These are phyloP conservation scores for Homarus americanus DNA, from an alignment of 1,140 invertebrate species.

Conservation along the genomic window DNA sequence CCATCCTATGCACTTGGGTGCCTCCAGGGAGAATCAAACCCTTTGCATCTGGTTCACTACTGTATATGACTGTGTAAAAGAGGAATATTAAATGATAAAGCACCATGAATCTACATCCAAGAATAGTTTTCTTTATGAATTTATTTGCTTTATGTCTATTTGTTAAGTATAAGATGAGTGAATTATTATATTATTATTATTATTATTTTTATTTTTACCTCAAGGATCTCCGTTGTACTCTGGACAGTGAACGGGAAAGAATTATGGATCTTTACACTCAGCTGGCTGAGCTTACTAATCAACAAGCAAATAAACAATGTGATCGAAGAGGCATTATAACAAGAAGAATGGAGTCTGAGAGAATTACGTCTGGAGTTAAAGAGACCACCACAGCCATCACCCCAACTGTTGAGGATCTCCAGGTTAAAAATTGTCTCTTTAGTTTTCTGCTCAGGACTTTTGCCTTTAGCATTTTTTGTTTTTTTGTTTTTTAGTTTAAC, in stretches of 20 bases:
- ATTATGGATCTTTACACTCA: slow-evolving; percentile 14
- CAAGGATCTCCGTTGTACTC: slow-evolving; percentile 32
- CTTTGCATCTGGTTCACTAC: no score
- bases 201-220: background rate
- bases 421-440: slow-evolving; percentile 31
- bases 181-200: no score
- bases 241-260: slow-evolving; percentile 48
- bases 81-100: no score
- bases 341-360: background rate
- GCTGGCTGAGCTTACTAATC: slow-evolving; percentile 11
- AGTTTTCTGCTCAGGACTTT: no score
- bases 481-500: no score
- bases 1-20: no score
- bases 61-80: no score
- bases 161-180: no score
- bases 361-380: background rate
- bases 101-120: no score
- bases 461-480: no score
- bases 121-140: no score
- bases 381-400: background rate
- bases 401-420: background rate
- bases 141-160: background rate
- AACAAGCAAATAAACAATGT: background rate
- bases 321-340: background rate
- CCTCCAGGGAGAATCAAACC: no score